Evolutionary conservation across 1,140 invertebrate genomes (phyloP).

Genomic region (Caenorhabditis remanei): DNA sequence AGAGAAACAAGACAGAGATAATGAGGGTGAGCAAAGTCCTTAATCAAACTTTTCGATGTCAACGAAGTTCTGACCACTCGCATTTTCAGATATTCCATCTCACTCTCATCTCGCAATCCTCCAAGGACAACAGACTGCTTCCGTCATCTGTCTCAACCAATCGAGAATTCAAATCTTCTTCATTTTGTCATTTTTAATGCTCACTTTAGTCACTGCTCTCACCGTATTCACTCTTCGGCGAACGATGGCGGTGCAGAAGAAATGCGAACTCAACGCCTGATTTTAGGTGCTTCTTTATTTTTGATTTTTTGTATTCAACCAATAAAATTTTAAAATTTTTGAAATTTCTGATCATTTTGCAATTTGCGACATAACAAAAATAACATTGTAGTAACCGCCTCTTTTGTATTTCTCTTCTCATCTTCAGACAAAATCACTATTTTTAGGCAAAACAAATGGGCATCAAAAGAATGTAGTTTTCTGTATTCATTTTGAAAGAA

Average conservation of each 20-base stretch:
- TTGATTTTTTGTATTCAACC: background rate
- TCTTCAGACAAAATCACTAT: too few relatives aligned
- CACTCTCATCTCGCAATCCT: background rate
- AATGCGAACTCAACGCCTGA: constrained; percentile 33
- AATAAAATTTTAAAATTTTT: background rate
- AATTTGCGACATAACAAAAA: too few relatives aligned
- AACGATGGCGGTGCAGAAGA: constrained; percentile 3
- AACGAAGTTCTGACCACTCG: too few relatives aligned
- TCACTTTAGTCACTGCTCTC: background rate
- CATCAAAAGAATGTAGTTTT: too few relatives aligned
- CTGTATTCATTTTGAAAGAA: too few relatives aligned
- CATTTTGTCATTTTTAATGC: constrained; percentile 29
- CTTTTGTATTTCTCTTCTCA: too few relatives aligned
- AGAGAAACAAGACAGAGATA: constrained; percentile 56
- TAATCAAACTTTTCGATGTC: too few relatives aligned
- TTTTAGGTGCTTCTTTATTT: constrained; percentile 11
- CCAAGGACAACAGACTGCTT: background rate
- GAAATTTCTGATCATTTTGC: background rate
- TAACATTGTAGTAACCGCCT: too few relatives aligned
- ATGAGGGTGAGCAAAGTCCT: background rate
- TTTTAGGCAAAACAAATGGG: too few relatives aligned
- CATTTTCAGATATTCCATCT: background rate
- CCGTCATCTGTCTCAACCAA: constrained; percentile 1
- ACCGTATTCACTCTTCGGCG: constrained; percentile 3
- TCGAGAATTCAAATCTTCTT: constrained; percentile 4